Evolutionary conservation across 2,888 invertebrate species (phyloP), one percentile per base, ranked within the genome.

Genomic region (Endotricha flammealis): DNA sequence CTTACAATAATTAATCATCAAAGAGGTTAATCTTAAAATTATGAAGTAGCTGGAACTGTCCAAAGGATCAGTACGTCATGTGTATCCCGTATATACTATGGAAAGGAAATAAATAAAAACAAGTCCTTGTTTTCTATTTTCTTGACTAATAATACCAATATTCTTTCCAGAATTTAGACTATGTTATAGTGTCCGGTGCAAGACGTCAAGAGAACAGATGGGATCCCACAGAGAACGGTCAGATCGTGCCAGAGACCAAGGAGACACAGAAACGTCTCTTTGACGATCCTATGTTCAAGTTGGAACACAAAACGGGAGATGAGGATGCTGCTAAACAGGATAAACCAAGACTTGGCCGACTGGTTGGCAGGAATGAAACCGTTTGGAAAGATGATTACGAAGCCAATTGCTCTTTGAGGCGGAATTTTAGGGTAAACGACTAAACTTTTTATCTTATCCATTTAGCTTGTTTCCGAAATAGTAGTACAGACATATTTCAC

Each of bases 261-360:
- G 95, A 96, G 68, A 91, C 93, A 0, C 96, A 95, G 57, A 94
- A 95, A 53, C 90, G 93, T 39, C 79, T 99, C 39, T 96, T 95
- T 55, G 95, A 96, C 55, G 98, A 99, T 91, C 93, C 99, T 4
- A 99, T 99, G 99, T 99, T 94, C 72, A 96, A 95, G 68, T 82
- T 99, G 48, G 98, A 99, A 67, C 99, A 99, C 75, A 94, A 94
- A 32, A 91, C 91, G 0, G 92, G 93, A 32, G 98, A 98, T 75
- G 88, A 89, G 41, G 90, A 89, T 52, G 82, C 88, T 9, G 92
- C 93, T 0, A 92, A 91, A 52, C 88, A 88, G 42, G 89, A 92
- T 0, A 92, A 93, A 50, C 93, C 95, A 0, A 75, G 91, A 7
- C 77, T 99, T 0, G 91, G 92, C 6, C 89, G 90, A 50, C 86